Base-by-base conservation (phyloP, 2,888 invertebrate species). In the Drosophila paracracens region DNA sequence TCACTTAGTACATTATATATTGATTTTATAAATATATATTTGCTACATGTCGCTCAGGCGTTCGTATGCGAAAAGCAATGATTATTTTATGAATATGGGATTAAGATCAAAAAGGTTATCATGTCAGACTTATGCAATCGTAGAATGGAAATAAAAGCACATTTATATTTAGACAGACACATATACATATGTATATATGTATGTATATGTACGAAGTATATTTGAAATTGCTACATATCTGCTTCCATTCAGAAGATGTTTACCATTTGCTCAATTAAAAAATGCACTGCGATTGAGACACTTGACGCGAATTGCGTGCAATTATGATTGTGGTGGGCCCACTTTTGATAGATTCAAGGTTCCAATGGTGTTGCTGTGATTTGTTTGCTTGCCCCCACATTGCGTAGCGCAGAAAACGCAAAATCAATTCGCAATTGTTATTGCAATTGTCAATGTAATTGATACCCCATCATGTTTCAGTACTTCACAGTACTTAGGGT, bases 251-350 rank as follows among this genome's bases (percentile, higher is more conserved):
- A 64, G 58, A 53, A 63, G 27, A 61, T 54, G 29, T 31, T 46
- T 58, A 52, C 52, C 35, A 79, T 76, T 67, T 67, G 31, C 64
- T 79, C 69, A 76, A 79, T 79, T 65, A 21, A 66, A 57, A 36
- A 56, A 33, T 60, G 64, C 56, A 70, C 48, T 66, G 33, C 65
- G 68, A 79, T 80, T 84, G 87, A 83, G 81, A 83, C 70, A 83
- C 58, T 80, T 65, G 72, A 68, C 35, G 78, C 51, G 56, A 73
- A 84, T 82, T 85, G 84, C 88, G 79, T 85, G 83, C 83, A 76
- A 83, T 79, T 73, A 67, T 64, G 38, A 56, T 56, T 40, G 38
- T 56, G 25, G 7, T 46, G 35, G 50, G 1, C 25, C 18, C 36
- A 59, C 36, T 33, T 74, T 74, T 80, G 84, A 82, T 83, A 73